Evolutionary conservation across 2,113 vertebrate genomes (phyloP).

Genomic region (Lepus americanus): DNA sequence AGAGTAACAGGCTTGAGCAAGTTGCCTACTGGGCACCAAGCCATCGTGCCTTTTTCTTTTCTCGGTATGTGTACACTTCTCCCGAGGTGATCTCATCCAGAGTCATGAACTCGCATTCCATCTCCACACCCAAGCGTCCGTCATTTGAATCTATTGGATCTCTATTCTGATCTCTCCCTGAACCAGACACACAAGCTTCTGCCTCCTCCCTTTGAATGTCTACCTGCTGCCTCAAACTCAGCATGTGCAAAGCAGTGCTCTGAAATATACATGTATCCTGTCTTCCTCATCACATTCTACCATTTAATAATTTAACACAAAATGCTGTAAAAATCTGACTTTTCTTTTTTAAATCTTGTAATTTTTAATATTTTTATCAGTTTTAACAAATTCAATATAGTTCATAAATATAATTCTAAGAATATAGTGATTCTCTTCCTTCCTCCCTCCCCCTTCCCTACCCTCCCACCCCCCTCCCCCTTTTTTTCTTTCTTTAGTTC

Average conservation of each 20-base stretch:
- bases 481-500: too few relatives aligned
- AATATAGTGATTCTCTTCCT: too few relatives aligned
- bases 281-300: not conserved
- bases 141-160: not conserved
- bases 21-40: constrained; percentile 17
- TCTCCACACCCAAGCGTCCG: not conserved
- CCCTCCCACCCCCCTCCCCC: too few relatives aligned
- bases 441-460: too few relatives aligned
- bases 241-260: not conserved
- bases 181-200: not conserved
- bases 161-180: not conserved
- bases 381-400: too few relatives aligned
- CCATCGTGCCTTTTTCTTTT: not conserved
- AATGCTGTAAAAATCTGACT: not conserved
- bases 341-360: not conserved
- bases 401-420: too few relatives aligned
- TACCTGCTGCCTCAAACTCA: not conserved
- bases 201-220: not conserved
- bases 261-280: not conserved
- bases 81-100: constrained; percentile 48
- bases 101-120: constrained; percentile 5
- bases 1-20: not conserved
- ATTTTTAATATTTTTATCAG: too few relatives aligned
- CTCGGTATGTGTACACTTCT: not conserved
- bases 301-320: not conserved